Percentiles rank a stretch among this genome's conserved stretches.
Conservation (phyloP, 2,888 invertebrate genomes). For the Halocaridina rubra region DNA sequence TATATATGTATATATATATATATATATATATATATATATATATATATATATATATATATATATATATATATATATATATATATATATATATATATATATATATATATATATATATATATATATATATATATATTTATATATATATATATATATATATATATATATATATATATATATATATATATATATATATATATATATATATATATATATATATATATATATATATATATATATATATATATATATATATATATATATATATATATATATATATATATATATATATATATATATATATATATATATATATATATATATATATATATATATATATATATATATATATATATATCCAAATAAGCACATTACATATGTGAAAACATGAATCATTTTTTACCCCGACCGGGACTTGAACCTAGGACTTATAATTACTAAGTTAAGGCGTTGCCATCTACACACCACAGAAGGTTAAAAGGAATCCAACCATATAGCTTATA, state of each 20-base stretch:
- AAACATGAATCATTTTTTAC: too few relatives aligned
- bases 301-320: constrained; percentile 2
- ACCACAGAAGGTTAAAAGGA: too few relatives aligned
- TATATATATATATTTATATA: constrained; percentile 36
- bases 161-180: constrained; percentile 34
- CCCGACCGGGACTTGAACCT: too few relatives aligned
- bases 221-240: constrained; percentile 29
- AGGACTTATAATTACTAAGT: too few relatives aligned
- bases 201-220: constrained; percentile 26
- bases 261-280: not conserved
- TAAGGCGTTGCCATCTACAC: too few relatives aligned
- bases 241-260: constrained; percentile 9
- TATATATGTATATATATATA: too few relatives aligned
- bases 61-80: too few relatives aligned
- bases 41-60: too few relatives aligned
- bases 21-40: too few relatives aligned
- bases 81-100: constrained; percentile 1
- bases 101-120: constrained; percentile 20
- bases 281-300: not conserved
- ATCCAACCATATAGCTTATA: too few relatives aligned
- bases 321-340: not conserved
- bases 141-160: constrained; percentile 35
- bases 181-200: constrained; percentile 34
- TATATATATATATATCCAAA: constrained; percentile 13
- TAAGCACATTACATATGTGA: too few relatives aligned